Percentiles rank a stretch among this genome's conserved stretches.
Conservation (phyloP, 1,140 invertebrate species). For the Himalopsyche phryganea region DNA sequence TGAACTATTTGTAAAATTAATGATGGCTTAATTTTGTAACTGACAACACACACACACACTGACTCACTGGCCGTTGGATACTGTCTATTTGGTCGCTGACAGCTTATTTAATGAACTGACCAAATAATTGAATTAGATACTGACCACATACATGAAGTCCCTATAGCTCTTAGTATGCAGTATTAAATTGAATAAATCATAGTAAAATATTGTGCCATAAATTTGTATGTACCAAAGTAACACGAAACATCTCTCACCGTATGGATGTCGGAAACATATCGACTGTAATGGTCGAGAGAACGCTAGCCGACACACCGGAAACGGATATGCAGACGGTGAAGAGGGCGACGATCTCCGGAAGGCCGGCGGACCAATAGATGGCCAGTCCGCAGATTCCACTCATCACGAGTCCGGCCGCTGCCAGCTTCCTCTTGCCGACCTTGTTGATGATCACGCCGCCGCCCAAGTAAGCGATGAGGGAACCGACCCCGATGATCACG, state of each 20-base stretch:
- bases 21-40: too few species aligned
- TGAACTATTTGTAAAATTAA: too few species aligned
- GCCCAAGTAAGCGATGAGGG: constrained; percentile 49
- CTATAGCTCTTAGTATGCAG: too few species aligned
- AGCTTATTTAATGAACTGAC: too few species aligned
- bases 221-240: too few species aligned
- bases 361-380: constrained; percentile 48
- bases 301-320: constrained; percentile 50
- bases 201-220: too few species aligned
- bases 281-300: constrained; percentile 54
- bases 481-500: constrained; percentile 50
- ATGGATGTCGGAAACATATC: constrained; percentile 57
- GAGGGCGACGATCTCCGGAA: constrained; percentile 42
- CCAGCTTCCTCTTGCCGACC: constrained; percentile 50
- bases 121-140: too few species aligned
- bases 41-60: too few species aligned
- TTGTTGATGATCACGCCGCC: constrained; percentile 47
- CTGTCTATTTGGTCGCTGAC: too few species aligned
- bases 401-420: constrained; percentile 43
- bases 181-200: too few species aligned
- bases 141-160: too few species aligned
- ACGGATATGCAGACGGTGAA: constrained; percentile 55
- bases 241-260: constrained; percentile 49
- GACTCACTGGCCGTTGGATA: too few species aligned
- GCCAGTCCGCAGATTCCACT: constrained; percentile 40